Percentiles rank a stretch among this genome's conserved stretches.
Conservation (phyloP, 2,888 invertebrate species). For the Philereme transversata region DNA sequence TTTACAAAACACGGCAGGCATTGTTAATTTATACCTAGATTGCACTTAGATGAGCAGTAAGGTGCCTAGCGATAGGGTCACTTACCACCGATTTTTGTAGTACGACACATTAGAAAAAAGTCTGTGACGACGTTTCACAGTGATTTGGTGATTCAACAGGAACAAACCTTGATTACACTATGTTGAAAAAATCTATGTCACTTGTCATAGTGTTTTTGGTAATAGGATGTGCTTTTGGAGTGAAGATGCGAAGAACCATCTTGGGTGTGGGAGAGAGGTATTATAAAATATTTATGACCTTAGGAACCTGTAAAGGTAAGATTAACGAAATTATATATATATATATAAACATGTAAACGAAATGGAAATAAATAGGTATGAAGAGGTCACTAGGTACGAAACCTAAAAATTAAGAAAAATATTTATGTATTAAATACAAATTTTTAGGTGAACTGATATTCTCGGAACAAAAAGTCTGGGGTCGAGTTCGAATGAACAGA, state of each 20-base stretch:
- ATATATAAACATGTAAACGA: background rate
- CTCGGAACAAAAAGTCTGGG: constrained; percentile 62
- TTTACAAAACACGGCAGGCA: constrained; percentile 8
- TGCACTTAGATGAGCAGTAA: too few relatives aligned
- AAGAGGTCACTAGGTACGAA: too few relatives aligned
- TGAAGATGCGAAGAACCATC: constrained; percentile 50
- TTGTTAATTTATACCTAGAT: constrained; percentile 9
- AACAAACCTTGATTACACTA: background rate
- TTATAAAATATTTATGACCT: constrained; percentile 61
- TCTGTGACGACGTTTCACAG: too few relatives aligned
- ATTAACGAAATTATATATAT: background rate
- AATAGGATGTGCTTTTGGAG: constrained; percentile 2
- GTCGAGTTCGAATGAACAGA: constrained; percentile 53
- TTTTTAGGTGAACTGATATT: constrained; percentile 54
- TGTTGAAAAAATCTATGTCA: constrained; percentile 7
- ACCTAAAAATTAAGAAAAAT: too few relatives aligned
- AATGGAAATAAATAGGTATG: too few relatives aligned
- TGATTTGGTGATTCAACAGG: too few relatives aligned
- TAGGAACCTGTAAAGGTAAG: constrained; percentile 67
- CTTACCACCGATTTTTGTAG: too few relatives aligned
- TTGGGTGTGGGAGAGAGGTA: constrained; percentile 57
- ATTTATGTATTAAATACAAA: background rate
- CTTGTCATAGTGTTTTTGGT: constrained; percentile 3
- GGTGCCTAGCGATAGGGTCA: too few relatives aligned
- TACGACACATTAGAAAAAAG: too few relatives aligned